Base-by-base conservation (phyloP, 2,888 invertebrate species). In the Euproctis similis region DNA sequence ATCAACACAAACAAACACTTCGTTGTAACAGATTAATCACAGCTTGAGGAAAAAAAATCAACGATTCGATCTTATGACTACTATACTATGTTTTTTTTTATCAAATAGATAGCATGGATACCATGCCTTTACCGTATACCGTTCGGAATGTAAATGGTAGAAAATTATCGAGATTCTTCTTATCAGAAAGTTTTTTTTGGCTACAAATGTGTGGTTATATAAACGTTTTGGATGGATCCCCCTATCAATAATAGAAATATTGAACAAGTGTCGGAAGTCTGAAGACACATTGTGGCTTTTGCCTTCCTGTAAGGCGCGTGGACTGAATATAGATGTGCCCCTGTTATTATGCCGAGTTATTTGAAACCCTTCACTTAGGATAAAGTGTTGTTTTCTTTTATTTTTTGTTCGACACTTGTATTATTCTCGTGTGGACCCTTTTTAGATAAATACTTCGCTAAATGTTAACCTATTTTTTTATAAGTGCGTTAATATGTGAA, bases 281-380 rank as follows among this genome's bases (percentile, higher is more conserved):
- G 56, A 56, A 61, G 67, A 63, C 72, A 74, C 67, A 64, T 64
- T 73, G 72, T 65, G 72, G 70, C 59, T 72, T 75, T 72, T 68
- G 73, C 75, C 70, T 74, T 75, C 78, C 73, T 66, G 59, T 46
- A 40, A 35, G 38, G 39, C 30, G 39, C 66, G 66, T 63, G 72
- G 36, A 44, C 52, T 53, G 78, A 73, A 80, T 78, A 71, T 59
- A 59, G 55, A 80, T 68, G n/a, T 14, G 46, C 33, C 48, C 35
- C 49, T 47, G 60, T 60, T 65, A 64, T 58, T 50, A 59, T 46
- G 40, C 56, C 56, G 43, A 42, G 43, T 41, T 57, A 57, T 50
- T 59, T 59, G 59, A 61, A 65, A 63, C 62, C 61, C 60, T 54
- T 58, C 63, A 62, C 61, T 66, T 59, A 60, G n/a, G 52, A 54